Conservation (phyloP, 2,113 vertebrate species). For the Spermophilus dauricus region DNA sequence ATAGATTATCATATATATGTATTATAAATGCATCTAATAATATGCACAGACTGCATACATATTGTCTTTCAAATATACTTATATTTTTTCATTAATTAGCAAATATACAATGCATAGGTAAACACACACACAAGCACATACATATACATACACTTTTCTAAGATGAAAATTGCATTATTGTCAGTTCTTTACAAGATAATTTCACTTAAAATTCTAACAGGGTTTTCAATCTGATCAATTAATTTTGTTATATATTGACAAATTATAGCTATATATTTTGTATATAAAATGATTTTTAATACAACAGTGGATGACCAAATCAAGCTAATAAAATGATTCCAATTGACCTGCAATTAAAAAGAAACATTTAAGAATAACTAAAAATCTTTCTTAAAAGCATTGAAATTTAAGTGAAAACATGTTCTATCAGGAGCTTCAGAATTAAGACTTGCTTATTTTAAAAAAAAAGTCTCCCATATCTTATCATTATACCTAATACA, state of each 20-base stretch:
- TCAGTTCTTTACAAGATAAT: background rate
- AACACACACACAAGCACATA: background rate
- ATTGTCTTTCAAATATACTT: background rate
- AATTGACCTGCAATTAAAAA: background rate
- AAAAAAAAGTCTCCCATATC: background rate
- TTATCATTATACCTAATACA: background rate
- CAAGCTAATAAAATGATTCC: background rate
- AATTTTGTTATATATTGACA: background rate
- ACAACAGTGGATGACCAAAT: background rate
- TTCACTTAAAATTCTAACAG: constrained; percentile 36
- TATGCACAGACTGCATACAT: background rate
- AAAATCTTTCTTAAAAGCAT: background rate
- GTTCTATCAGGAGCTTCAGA: background rate
- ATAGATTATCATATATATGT: fast-evolving
- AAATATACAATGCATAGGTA: background rate
- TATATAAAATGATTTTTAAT: background rate
- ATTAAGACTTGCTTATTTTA: background rate
- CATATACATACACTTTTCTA: background rate
- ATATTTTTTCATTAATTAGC: background rate
- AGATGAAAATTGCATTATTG: background rate
- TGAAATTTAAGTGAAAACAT: constrained; percentile 12
- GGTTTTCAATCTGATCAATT: background rate
- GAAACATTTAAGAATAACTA: background rate
- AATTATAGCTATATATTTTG: background rate
- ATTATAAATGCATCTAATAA: background rate